Base-by-base conservation (phyloP, 2,797 vertebrate species). In the Argentina silus region DNA sequence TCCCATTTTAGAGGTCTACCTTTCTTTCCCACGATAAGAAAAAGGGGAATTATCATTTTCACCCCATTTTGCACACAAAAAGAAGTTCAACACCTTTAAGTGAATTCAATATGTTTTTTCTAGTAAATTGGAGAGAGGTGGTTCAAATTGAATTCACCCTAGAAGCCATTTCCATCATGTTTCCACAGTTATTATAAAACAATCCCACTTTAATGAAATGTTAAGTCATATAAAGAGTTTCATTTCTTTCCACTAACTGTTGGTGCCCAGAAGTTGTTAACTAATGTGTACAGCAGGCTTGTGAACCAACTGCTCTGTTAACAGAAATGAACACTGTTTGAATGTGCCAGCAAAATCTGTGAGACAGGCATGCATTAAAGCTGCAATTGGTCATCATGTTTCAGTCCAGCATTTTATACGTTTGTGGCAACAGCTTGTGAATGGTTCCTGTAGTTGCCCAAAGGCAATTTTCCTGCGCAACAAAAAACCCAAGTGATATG, bases 161-260 rank as follows among this genome's bases (percentile, higher is more conserved):
- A 67, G 70, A 14, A 83, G 82, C 48, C 70, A 48, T 68, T 81
- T 84, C 68, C 36, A 59, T 55, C 44, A 27, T 72, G 69, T 68
- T 77, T 53, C 72, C 73, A n/a, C 62, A 75, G 62, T 85, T 79
- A 80, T 78, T 74, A 21, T 59, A 70, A 79, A 82, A 72, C 64
- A 75, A 83, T 88, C 53, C 66, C 36, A 62, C 75, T 83, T 82
- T 74, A 77, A 80, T 83, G 67, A 81, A 80, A 80, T 70, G 65
- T 72, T 63, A 76, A 79, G 82, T 89, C 67, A 70, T 75, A 68
- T 85, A 75, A 86, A 61, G 59, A 59, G 51, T 82, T 81, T 75
- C 69, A 57, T 79, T 76, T 75, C 74, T 82, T 81, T 77, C 81
- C 82, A 69, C 75, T 73, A 76, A 74, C 60, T 50, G 48, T 17